These are phyloP conservation scores for Dascyllus trimaculatus DNA, from an alignment of 2,113 vertebrate genomes.

Conservation along the genomic window DNA sequence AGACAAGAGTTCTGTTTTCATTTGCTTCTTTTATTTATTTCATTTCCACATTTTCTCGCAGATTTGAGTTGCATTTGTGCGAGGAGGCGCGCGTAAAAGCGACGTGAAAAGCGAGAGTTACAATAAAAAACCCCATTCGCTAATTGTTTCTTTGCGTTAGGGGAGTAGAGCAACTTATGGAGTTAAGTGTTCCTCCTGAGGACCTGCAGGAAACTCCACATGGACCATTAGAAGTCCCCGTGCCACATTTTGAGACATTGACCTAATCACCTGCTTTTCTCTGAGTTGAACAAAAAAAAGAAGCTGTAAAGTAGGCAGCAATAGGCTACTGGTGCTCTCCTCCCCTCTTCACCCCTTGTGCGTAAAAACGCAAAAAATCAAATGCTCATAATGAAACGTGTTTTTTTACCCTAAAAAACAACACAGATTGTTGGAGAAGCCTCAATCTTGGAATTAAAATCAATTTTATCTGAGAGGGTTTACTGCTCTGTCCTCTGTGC, in stretches of 20 bases:
- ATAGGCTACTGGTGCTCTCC: background rate
- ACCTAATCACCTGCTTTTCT: conserved; percentile 56
- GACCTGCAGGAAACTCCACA: conserved; percentile 30
- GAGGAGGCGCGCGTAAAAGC: background rate
- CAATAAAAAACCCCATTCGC: background rate
- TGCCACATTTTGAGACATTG: conserved; percentile 48
- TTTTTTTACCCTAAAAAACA: background rate
- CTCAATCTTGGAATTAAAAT: conserved; percentile 2
- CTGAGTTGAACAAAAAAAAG: conserved; percentile 3
- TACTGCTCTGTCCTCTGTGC: conserved; percentile 34
- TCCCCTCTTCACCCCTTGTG: background rate
- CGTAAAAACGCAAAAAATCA: background rate
- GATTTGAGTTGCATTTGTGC: background rate
- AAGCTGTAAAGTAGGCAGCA: background rate
- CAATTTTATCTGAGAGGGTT: background rate
- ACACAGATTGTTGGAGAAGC: background rate
- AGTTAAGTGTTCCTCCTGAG: conserved; percentile 30
- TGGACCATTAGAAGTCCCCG: conserved; percentile 24
- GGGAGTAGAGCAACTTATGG: conserved; percentile 5
- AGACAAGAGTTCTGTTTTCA: background rate
- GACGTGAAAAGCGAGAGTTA: background rate
- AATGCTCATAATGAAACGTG: background rate
- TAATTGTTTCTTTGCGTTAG: conserved; percentile 10
- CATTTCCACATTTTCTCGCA: background rate
- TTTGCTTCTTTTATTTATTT: background rate